Evolutionary conservation across 2,797 vertebrate species (phyloP).

Genomic region (Chelon labrosus): DNA sequence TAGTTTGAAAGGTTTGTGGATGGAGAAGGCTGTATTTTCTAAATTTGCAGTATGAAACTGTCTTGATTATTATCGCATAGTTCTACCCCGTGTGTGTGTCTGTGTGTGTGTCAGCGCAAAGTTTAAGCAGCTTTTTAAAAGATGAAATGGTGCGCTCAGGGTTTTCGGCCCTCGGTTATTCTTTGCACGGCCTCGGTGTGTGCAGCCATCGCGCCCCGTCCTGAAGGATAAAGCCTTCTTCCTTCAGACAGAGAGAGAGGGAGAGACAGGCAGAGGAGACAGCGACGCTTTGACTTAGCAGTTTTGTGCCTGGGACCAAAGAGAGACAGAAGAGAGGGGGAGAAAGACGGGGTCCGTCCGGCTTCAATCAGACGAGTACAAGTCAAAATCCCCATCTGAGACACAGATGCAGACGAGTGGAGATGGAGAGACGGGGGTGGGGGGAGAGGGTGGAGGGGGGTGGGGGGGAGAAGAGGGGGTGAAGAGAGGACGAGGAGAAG

Average conservation of each 20-base stretch:
- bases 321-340: slow-evolving; percentile 41
- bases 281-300: slow-evolving; percentile 67
- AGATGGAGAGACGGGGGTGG: slow-evolving; percentile 37
- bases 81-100: neutral
- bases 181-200: slow-evolving; percentile 38
- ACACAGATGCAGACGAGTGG: slow-evolving; percentile 71
- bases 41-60: neutral
- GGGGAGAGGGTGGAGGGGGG: slow-evolving; percentile 2
- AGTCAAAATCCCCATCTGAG: slow-evolving; percentile 78
- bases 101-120: neutral
- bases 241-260: slow-evolving; percentile 38
- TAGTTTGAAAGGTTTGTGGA: neutral
- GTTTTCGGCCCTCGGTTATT: slow-evolving; percentile 43
- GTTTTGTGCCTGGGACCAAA: slow-evolving; percentile 53
- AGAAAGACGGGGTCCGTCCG: slow-evolving; percentile 59
- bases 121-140: neutral
- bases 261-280: slow-evolving; percentile 11
- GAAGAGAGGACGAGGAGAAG: slow-evolving; percentile 50
- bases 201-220: slow-evolving; percentile 44
- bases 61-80: neutral
- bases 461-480: slow-evolving; percentile 7
- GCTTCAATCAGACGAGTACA: slow-evolving; percentile 74
- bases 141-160: slow-evolving; percentile 27
- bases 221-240: slow-evolving; percentile 56
- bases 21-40: too few relatives aligned